Percentiles rank a stretch among this genome's conserved stretches.
Conservation (phyloP, 2,888 invertebrate genomes). For the Thera obeliscata region DNA sequence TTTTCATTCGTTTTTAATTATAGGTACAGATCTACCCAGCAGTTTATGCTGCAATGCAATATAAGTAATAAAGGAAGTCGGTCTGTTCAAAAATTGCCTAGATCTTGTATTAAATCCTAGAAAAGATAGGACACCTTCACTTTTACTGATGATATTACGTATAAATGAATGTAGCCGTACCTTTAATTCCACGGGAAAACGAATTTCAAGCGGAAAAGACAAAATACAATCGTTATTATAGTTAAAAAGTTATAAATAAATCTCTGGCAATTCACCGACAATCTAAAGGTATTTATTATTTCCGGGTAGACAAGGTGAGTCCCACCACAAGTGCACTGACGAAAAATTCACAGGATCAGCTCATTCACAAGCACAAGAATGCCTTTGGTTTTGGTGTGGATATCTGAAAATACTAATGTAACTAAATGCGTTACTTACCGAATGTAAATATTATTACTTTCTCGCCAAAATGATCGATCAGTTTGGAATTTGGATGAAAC, state of each 20-base stretch:
- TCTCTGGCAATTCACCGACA: slow-evolving; percentile 10
- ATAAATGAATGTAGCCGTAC: too few species aligned
- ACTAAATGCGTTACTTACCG: background rate
- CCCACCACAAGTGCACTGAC: slow-evolving; percentile 46
- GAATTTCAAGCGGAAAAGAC: too few species aligned
- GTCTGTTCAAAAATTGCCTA: background rate
- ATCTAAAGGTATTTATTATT: slow-evolving; percentile 53
- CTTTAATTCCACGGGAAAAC: too few species aligned
- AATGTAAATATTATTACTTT: too few species aligned
- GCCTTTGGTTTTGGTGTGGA: slow-evolving; percentile 7
- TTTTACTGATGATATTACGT: too few species aligned
- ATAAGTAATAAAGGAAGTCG: background rate
- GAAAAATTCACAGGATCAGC: slow-evolving; percentile 23
- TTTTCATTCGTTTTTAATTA: background rate
- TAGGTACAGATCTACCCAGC: background rate
- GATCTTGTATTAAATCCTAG: too few species aligned
- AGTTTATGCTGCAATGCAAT: background rate
- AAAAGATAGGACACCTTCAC: too few species aligned
- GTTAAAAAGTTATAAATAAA: background rate
- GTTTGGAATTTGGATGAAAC: too few species aligned
- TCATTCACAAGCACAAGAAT: slow-evolving; percentile 18
- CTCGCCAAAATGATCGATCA: too few species aligned
- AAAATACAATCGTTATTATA: too few species aligned
- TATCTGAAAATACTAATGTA: background rate
- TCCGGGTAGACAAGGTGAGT: slow-evolving; percentile 49